Percentiles rank a stretch among this genome's conserved stretches.
Evolutionary conservation across 2,888 invertebrate genomes (phyloP).

Genomic region (Copidosoma aretas): DNA sequence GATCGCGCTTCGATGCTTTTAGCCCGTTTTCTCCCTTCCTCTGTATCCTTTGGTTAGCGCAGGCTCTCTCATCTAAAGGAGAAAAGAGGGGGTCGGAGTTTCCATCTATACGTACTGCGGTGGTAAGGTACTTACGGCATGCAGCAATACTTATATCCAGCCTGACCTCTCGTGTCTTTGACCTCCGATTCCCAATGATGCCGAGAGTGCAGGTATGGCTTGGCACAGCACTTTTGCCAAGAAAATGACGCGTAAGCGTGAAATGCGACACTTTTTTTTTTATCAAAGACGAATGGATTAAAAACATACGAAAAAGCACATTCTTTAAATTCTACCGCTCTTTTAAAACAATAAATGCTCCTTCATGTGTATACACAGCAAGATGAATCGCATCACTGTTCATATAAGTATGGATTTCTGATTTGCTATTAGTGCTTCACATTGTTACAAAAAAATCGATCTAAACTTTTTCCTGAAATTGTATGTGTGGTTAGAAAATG

Average conservation of each 20-base stretch:
- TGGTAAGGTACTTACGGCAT: too few species aligned
- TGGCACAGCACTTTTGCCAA: neutral
- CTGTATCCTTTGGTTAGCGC: constrained; percentile 4
- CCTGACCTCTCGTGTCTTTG: constrained; percentile 38
- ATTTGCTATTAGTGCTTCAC: too few species aligned
- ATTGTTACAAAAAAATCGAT: too few species aligned
- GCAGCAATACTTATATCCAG: neutral
- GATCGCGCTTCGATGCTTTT: constrained; percentile 46
- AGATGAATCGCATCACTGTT: too few species aligned
- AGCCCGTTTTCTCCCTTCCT: constrained; percentile 11
- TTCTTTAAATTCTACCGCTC: neutral
- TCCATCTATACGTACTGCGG: too few species aligned
- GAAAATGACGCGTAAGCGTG: neutral
- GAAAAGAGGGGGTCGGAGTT: constrained; percentile 1
- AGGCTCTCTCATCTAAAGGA: neutral
- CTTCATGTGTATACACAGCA: too few species aligned
- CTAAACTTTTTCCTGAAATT: too few species aligned
- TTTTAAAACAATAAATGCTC: neutral
- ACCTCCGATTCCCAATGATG: constrained; percentile 22
- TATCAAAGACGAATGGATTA: too few species aligned
- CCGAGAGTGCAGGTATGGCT: neutral
- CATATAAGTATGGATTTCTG: too few species aligned
- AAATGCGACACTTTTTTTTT: neutral
- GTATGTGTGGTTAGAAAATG: too few species aligned
- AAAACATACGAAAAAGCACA: too few species aligned